A percentile compares a stretch with the other conserved stretches of the same genome.
Evolutionary conservation across 2,113 vertebrate species (phyloP).

Genomic region (Catharus fuscescens): DNA sequence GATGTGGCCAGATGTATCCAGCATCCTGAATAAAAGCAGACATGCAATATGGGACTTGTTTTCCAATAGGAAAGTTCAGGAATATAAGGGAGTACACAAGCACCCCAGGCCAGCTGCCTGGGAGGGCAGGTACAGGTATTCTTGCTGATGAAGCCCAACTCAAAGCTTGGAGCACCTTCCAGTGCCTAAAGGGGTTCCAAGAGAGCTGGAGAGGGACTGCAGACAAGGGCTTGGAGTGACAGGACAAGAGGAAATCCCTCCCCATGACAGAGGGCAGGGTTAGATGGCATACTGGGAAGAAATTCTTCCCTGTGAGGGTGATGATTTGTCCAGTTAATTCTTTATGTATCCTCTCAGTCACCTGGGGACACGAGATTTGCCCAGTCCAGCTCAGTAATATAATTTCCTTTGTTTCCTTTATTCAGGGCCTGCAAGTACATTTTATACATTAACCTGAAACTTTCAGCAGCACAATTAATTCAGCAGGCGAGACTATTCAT

Average conservation of each 20-base stretch:
- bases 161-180: not conserved
- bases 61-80: not conserved
- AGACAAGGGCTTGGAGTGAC: not conserved
- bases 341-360: not conserved
- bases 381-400: not conserved
- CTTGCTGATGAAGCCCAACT: not conserved
- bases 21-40: not conserved
- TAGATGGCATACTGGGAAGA: not conserved
- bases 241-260: not conserved
- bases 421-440: not conserved
- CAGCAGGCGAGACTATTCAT: not conserved
- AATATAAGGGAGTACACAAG: not conserved
- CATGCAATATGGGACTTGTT: not conserved
- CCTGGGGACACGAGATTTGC: accelerated
- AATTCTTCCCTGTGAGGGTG: not conserved
- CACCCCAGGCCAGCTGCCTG: not conserved
- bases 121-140: accelerated
- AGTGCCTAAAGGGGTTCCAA: not conserved
- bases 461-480: conserved; percentile 36
- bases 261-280: not conserved
- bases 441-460: conserved; percentile 33
- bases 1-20: not conserved
- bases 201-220: not conserved
- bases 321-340: not conserved
- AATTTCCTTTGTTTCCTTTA: not conserved